Evolutionary conservation across 1,140 invertebrate species (phyloP).

Genomic region (Caerostris extrusa): DNA sequence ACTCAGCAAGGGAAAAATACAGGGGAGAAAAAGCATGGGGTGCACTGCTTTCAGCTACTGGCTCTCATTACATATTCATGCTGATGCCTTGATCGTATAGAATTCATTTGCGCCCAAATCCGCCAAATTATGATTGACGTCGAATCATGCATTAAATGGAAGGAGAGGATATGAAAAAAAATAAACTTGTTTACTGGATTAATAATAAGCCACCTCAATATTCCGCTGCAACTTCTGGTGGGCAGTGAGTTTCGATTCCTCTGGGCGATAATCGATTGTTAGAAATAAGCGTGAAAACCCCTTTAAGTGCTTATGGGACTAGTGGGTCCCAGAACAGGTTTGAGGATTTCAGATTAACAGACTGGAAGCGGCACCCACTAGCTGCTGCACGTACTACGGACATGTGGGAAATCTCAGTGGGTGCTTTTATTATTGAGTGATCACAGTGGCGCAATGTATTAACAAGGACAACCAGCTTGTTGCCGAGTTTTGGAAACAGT

Average conservation of each 20-base stretch:
- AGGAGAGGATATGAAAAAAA: slow-evolving; percentile 20
- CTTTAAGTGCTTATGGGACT: slow-evolving; percentile 16
- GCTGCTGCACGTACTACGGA: neutral
- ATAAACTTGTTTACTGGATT: slow-evolving; percentile 70
- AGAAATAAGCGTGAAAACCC: slow-evolving; percentile 40
- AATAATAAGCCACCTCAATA: slow-evolving; percentile 63
- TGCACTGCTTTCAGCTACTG: neutral
- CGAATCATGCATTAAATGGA: slow-evolving; percentile 24
- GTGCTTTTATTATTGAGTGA: neutral
- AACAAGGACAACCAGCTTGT: neutral
- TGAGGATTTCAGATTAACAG: slow-evolving; percentile 17
- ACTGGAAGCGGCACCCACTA: slow-evolving; percentile 11
- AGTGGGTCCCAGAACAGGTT: slow-evolving; percentile 26
- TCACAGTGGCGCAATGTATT: neutral
- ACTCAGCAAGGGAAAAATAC: neutral
- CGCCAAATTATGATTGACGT: slow-evolving; percentile 75
- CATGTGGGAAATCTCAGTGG: neutral
- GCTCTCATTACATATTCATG: slow-evolving; percentile 76
- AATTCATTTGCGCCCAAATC: slow-evolving; percentile 74
- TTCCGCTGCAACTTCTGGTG: slow-evolving; percentile 40
- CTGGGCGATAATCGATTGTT: slow-evolving; percentile 19
- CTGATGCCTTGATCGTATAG: slow-evolving; percentile 21
- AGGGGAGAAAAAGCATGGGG: neutral
- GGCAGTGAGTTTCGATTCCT: neutral
- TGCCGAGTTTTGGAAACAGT: neutral